A percentile compares a stretch with the other conserved stretches of the same genome.
These are phyloP conservation scores for Argyresthia goedartella DNA, from an alignment of 2,888 invertebrate genomes.

Conservation along the genomic window DNA sequence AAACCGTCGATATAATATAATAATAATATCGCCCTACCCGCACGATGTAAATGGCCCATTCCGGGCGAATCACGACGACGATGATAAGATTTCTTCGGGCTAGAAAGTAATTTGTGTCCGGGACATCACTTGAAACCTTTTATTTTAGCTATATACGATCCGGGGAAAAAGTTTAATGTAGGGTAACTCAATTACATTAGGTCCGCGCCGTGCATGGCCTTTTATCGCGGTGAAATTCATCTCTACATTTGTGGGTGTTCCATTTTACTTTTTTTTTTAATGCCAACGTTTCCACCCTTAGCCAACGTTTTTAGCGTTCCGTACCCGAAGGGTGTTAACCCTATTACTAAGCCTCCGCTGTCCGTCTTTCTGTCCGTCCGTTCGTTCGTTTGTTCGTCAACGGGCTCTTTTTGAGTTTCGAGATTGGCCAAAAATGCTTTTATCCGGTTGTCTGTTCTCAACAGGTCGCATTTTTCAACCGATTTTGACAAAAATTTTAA, in stretches of 20 bases:
- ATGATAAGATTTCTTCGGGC: constrained; percentile 31
- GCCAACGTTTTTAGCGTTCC: no score
- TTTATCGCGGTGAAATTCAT: constrained; percentile 22
- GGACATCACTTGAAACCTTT: constrained; percentile 31
- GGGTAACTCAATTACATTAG: constrained; percentile 44
- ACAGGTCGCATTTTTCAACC: no score
- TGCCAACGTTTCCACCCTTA: no score
- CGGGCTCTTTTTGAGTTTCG: no score
- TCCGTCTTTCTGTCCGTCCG: no score
- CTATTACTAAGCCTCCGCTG: no score
- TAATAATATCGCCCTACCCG: not conserved
- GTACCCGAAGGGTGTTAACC: no score
- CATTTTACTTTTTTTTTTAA: not conserved
- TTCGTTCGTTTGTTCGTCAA: no score
- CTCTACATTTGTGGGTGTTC: not conserved
- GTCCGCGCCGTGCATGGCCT: constrained; percentile 31
- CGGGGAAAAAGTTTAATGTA: constrained; percentile 50
- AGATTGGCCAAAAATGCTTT: no score
- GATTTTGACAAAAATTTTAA: no score
- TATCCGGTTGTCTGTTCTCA: no score
- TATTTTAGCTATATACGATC: constrained; percentile 48
- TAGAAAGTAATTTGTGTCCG: constrained; percentile 34
- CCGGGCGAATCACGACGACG: constrained; percentile 28
- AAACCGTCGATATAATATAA: not conserved
- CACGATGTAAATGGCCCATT: constrained; percentile 3